These are phyloP conservation scores for Eriosoma lanigerum DNA, from an alignment of 1,140 invertebrate genomes.

Conservation along the genomic window DNA sequence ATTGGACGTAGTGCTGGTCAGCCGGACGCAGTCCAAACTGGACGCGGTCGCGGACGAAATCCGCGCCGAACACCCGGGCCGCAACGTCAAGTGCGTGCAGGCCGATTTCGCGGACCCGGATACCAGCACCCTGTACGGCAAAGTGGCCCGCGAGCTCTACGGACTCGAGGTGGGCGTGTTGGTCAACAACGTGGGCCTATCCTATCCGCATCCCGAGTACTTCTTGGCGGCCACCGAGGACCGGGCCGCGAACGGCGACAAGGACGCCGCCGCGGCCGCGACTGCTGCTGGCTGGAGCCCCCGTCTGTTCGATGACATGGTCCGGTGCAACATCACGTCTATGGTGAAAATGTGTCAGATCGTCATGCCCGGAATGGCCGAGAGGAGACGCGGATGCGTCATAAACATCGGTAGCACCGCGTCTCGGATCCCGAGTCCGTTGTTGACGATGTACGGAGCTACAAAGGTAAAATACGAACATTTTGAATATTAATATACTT, in stretches of 20 bases:
- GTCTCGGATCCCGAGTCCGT: slow-evolving; percentile 75
- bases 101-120: slow-evolving; percentile 75
- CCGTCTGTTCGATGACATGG: slow-evolving; percentile 58
- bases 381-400: slow-evolving; percentile 79
- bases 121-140: slow-evolving; percentile 71
- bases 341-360: slow-evolving; percentile 69
- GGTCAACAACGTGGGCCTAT: slow-evolving; percentile 94
- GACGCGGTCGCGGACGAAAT: slow-evolving; percentile 67
- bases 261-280: background rate
- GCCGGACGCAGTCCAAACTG: slow-evolving; percentile 80
- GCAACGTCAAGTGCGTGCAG: background rate
- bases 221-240: slow-evolving; percentile 64
- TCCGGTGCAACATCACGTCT: slow-evolving; percentile 66
- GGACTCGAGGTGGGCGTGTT: slow-evolving; percentile 87
- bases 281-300: slow-evolving; percentile 14
- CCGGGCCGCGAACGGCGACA: background rate
- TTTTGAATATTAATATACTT: background rate
- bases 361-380: slow-evolving; percentile 85
- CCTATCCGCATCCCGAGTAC: slow-evolving; percentile 84
- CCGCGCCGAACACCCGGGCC: background rate
- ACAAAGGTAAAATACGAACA: slow-evolving; percentile 73
- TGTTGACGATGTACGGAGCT: slow-evolving; percentile 85
- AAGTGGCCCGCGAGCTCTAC: slow-evolving; percentile 72
- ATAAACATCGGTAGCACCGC: slow-evolving; percentile 90
- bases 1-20: slow-evolving; percentile 85